Evolutionary conservation across 1,140 invertebrate species (phyloP).

Genomic region (Laupala kohalensis): DNA sequence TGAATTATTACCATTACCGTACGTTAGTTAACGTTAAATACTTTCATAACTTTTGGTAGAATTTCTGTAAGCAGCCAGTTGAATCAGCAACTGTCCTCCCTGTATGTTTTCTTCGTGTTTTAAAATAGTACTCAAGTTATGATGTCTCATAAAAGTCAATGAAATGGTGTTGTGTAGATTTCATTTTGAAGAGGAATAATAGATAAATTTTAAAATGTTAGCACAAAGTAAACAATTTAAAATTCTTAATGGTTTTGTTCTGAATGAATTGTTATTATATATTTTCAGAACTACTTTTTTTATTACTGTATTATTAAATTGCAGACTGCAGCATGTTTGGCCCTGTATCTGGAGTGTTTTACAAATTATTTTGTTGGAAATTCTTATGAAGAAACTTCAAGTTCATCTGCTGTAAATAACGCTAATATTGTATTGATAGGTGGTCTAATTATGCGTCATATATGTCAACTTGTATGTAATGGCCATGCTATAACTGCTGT

Average conservation of each 20-base stretch:
- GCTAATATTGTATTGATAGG: background rate
- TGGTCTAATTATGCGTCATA: conserved; percentile 49
- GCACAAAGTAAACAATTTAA: too few relatives aligned
- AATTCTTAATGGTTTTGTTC: too few relatives aligned
- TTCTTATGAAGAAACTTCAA: background rate
- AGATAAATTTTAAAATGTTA: too few relatives aligned
- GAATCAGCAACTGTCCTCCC: too few relatives aligned
- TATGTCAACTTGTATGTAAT: conserved; percentile 67
- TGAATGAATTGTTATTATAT: too few relatives aligned
- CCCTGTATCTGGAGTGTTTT: conserved; percentile 34
- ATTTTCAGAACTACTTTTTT: background rate
- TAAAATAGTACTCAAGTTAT: too few relatives aligned
- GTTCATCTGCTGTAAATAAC: background rate
- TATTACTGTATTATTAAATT: conserved; percentile 12
- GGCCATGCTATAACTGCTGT: conserved; percentile 55
- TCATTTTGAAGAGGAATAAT: background rate
- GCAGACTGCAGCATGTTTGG: conserved; percentile 43
- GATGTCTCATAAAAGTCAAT: too few relatives aligned
- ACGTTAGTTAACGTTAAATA: background rate
- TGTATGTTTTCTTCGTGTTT: too few relatives aligned
- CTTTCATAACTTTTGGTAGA: background rate
- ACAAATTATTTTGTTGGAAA: conserved; percentile 35
- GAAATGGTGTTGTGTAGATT: too few relatives aligned
- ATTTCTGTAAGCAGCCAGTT: too few relatives aligned
- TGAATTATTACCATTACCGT: background rate